Evolutionary conservation across 2,797 vertebrate genomes (phyloP).

Genomic region (Ara ararauna): DNA sequence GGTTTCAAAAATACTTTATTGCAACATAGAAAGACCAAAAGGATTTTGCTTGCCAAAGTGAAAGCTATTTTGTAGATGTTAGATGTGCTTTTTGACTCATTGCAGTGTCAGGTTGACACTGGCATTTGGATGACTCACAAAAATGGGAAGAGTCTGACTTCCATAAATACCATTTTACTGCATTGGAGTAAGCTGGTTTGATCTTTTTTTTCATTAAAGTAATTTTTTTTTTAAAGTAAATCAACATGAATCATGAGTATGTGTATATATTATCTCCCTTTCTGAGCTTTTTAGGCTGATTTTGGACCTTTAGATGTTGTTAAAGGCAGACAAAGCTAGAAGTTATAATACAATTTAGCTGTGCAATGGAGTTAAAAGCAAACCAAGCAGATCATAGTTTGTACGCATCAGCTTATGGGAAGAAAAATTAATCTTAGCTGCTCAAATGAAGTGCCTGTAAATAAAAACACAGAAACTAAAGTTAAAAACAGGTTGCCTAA

Average conservation of each 20-base stretch:
- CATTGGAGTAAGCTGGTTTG: slow-evolving; percentile 20
- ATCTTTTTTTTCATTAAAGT: slow-evolving; percentile 29
- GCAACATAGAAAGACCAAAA: background rate
- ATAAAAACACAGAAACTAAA: background rate
- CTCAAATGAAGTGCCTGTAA: background rate
- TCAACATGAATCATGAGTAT: background rate
- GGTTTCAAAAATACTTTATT: background rate
- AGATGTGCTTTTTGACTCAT: slow-evolving; percentile 28
- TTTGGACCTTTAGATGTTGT: background rate
- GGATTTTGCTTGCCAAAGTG: background rate
- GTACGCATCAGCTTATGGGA: background rate
- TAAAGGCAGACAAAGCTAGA: background rate
- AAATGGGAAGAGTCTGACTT: slow-evolving; percentile 34
- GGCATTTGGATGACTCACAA: slow-evolving; percentile 36
- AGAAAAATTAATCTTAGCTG: background rate
- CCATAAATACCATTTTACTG: slow-evolving; percentile 37
- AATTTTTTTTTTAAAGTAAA: background rate
- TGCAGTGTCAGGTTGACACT: slow-evolving; percentile 45
- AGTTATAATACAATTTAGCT: background rate
- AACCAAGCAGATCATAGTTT: background rate
- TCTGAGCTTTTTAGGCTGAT: slow-evolving; percentile 31
- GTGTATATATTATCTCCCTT: background rate
- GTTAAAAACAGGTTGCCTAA: background rate
- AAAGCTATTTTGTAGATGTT: slow-evolving; percentile 22
- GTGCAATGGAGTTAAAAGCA: background rate